Evolutionary conservation across 30 jellyfish, hydroid and myxozoan genomes (phyloP).

Genomic region (Clytia hemisphaerica): DNA sequence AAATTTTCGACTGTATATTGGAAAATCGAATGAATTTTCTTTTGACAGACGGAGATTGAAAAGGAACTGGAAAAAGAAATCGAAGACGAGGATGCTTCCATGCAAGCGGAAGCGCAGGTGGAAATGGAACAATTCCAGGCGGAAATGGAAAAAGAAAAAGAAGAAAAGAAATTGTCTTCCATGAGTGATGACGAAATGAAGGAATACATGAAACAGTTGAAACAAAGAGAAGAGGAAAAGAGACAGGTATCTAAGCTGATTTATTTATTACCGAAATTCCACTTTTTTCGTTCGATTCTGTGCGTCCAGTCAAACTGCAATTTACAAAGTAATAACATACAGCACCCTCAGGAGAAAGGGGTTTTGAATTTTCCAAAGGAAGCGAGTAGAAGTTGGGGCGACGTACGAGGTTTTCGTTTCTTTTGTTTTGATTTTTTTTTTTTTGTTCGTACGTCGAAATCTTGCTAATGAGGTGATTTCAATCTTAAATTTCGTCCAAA

Average conservation of each 20-base stretch:
- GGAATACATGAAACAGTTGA: constrained; percentile 54
- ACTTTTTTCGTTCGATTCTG: no score
- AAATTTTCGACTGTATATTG: not conserved
- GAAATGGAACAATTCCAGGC: constrained; percentile 46
- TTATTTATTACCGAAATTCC: no score
- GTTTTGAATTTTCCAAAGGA: no score
- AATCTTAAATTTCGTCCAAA: no score
- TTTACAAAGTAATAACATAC: no score
- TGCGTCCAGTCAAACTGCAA: no score
- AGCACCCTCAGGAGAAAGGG: no score
- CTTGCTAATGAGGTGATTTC: no score
- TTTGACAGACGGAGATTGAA: not conserved
- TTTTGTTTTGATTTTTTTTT: no score
- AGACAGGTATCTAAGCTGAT: constrained; percentile 43
- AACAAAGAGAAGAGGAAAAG: constrained; percentile 58
- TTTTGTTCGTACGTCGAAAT: no score
- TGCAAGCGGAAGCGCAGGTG: constrained; percentile 35
- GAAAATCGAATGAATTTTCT: not conserved
- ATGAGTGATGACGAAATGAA: constrained; percentile 61
- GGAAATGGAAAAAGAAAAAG: constrained; percentile 65
- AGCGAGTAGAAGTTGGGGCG: no score
- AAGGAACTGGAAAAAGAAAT: constrained; percentile 23
- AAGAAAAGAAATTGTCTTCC: constrained; percentile 37
- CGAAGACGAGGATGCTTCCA: constrained; percentile 48
- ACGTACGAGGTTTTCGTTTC: no score